phyloP scores from a whole-genome alignment of 2,797 vertebrate species.

The Pelodytes ibericus region DNA sequence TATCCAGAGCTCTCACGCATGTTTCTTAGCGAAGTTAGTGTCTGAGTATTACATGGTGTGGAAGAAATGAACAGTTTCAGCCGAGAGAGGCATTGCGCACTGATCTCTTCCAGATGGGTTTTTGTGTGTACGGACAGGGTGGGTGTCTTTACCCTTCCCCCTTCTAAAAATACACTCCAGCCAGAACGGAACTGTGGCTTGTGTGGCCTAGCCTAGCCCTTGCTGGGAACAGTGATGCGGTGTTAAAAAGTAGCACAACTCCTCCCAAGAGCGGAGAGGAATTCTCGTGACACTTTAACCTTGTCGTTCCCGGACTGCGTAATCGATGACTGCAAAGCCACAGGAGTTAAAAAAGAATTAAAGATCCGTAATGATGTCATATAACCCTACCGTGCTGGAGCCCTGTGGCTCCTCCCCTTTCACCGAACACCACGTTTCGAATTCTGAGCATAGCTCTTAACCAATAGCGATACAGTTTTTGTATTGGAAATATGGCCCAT shows the following conservation, averaged over 20 bases:
- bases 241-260: not conserved
- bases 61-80: slow-evolving; percentile 36
- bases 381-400: too few species aligned
- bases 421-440: too few species aligned
- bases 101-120: slow-evolving; percentile 50
- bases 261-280: not conserved
- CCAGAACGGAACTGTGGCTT: slow-evolving; percentile 12
- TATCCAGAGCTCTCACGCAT: not conserved
- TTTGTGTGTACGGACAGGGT: slow-evolving; percentile 20
- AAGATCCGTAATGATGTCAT: too few species aligned
- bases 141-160: not conserved
- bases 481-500: too few species aligned
- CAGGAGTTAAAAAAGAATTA: too few species aligned
- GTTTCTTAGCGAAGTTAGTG: slow-evolving; percentile 9
- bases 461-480: too few species aligned
- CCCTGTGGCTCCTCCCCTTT: too few species aligned
- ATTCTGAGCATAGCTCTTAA: too few species aligned
- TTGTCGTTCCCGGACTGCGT: too few species aligned
- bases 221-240: not conserved
- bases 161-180: not conserved
- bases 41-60: slow-evolving; percentile 30
- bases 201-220: not conserved
- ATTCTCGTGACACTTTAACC: slow-evolving; percentile 12
- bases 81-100: slow-evolving; percentile 8
- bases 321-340: too few species aligned